Evolutionary conservation across 2,888 invertebrate genomes (phyloP).

Genomic region (Labia minor): DNA sequence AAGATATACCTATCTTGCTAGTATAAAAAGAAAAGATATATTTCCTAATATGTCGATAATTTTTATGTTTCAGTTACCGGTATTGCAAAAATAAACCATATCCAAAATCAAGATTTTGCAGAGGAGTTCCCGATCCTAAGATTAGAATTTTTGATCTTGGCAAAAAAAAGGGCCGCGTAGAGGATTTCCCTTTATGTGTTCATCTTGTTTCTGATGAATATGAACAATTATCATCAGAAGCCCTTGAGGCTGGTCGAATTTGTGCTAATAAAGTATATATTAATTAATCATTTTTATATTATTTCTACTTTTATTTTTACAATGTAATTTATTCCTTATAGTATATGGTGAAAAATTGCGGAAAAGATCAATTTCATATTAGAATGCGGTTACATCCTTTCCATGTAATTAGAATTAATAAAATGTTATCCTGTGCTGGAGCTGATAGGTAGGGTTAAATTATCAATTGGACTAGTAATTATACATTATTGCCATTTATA

Average conservation of each 20-base stretch:
- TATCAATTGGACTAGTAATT: too few relatives aligned
- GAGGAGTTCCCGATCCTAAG: conserved; percentile 99
- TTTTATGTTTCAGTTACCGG: conserved; percentile 71
- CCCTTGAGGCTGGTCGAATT: conserved; percentile 97
- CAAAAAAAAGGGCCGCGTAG: conserved; percentile 91
- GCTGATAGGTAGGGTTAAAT: conserved; percentile 83
- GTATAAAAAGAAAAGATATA: too few relatives aligned
- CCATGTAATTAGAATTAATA: conserved; percentile 99
- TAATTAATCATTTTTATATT: background rate
- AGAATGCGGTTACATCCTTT: conserved; percentile 97
- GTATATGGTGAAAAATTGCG: conserved; percentile 95
- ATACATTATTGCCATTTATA: too few relatives aligned
- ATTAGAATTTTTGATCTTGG: conserved; percentile 99
- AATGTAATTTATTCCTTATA: conserved; percentile 32
- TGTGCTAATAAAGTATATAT: conserved; percentile 78
- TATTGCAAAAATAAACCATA: conserved; percentile 99
- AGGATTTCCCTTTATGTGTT: conserved; percentile 96
- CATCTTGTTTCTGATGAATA: conserved; percentile 98
- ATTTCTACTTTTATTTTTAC: background rate
- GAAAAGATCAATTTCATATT: conserved; percentile 99
- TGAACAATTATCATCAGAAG: conserved; percentile 98
- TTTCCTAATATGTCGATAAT: background rate
- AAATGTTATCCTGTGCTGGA: conserved; percentile 99
- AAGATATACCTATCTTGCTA: too few relatives aligned
- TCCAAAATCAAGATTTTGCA: conserved; percentile 98